phyloP scores from a whole-genome alignment of 1,140 invertebrate species.

The Drosophila tristis region DNA sequence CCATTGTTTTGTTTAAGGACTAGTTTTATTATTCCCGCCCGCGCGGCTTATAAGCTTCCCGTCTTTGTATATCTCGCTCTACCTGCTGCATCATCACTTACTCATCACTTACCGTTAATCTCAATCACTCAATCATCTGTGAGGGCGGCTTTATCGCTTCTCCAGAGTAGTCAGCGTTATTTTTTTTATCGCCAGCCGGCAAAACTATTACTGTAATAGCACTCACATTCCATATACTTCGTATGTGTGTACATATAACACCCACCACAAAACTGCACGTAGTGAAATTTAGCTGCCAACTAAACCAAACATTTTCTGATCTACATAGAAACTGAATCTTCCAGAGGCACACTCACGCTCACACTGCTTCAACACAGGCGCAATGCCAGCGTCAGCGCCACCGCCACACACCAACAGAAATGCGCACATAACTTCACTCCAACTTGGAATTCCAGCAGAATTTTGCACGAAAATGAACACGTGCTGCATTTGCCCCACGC shows the following conservation, averaged over 20 bases:
- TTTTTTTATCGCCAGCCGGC: slow-evolving; percentile 58
- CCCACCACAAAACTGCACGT: slow-evolving; percentile 52
- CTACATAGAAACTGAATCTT: slow-evolving; percentile 52
- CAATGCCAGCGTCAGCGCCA: not conserved
- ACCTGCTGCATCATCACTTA: slow-evolving; percentile 23
- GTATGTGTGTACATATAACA: slow-evolving; percentile 8
- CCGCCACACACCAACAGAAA: slow-evolving; percentile 3
- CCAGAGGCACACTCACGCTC: slow-evolving; percentile 52
- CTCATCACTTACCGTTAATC: slow-evolving; percentile 26
- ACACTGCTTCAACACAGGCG: not conserved
- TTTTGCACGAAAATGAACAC: slow-evolving; percentile 75
- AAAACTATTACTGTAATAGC: slow-evolving; percentile 36
- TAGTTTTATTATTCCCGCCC: too few relatives aligned
- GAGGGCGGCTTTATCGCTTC: not conserved
- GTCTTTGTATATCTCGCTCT: slow-evolving; percentile 10
- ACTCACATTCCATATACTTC: slow-evolving; percentile 25
- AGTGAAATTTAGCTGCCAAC: slow-evolving; percentile 65
- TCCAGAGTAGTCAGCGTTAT: not conserved
- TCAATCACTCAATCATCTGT: slow-evolving; percentile 34
- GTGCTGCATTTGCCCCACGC: slow-evolving; percentile 58
- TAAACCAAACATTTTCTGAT: slow-evolving; percentile 54
- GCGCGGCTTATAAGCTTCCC: not conserved
- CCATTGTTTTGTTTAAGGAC: too few relatives aligned
- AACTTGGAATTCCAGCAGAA: slow-evolving; percentile 63
- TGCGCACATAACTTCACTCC: slow-evolving; percentile 51